Conservation (phyloP, 2,113 vertebrate genomes). For the Seriola dumerili region DNA sequence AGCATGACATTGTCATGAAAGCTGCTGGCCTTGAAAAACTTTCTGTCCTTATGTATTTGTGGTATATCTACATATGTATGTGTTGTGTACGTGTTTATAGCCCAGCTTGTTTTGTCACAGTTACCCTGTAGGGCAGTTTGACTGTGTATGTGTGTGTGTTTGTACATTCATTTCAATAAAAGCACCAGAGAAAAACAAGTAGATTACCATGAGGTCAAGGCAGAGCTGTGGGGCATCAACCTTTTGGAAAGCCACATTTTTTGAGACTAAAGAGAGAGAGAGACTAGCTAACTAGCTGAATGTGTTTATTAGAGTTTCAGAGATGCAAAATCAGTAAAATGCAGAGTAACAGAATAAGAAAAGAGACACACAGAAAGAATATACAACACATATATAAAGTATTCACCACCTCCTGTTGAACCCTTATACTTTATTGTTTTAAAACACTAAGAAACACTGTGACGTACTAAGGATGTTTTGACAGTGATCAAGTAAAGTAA, state of each 20-base stretch:
- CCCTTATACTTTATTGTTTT: constrained; percentile 6
- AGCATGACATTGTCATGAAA: constrained; percentile 42
- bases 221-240: constrained; percentile 48
- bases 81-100: neutral
- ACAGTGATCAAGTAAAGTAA: no score
- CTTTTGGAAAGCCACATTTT: constrained; percentile 24
- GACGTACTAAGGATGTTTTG: neutral
- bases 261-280: neutral
- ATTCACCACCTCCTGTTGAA: constrained; percentile 5
- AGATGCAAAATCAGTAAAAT: constrained; percentile 50
- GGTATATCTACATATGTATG: neutral
- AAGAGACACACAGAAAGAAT: neutral
- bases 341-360: constrained; percentile 30
- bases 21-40: constrained; percentile 43
- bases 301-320: constrained; percentile 68
- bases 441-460: constrained; percentile 8
- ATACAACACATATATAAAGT: constrained; percentile 20
- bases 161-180: constrained; percentile 44
- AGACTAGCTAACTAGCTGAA: constrained; percentile 10
- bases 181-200: constrained; percentile 30
- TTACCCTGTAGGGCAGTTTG: constrained; percentile 22
- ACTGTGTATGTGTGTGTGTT: neutral
- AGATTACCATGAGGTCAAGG: constrained; percentile 39
- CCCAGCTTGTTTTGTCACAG: constrained; percentile 9
- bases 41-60: constrained; percentile 22